Base-by-base conservation (phyloP, 2,888 invertebrate species). In the Clunio marinus region DNA sequence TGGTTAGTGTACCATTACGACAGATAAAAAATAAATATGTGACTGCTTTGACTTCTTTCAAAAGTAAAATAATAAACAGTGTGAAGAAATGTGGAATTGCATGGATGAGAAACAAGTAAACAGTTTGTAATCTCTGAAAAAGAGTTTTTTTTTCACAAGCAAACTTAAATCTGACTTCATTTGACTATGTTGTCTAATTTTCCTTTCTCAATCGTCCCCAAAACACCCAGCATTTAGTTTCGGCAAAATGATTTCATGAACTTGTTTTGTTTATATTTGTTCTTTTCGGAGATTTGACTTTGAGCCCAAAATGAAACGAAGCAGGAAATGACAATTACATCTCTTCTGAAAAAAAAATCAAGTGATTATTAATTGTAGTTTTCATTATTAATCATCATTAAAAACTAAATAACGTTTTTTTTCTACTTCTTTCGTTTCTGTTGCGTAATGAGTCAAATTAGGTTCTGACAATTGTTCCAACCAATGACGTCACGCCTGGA, bases 291-390 rank as follows among this genome's bases (percentile, higher is more conserved):
- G n/a, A 13, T 57, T 57, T 57, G 27, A 57, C 27, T 57, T 57
- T 27, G 57, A 57, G 57, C 57, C 13, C 57, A 35, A 58, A 17
- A 32, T 63, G 46, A 27, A 63, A 27, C 46, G 22, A 45, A 46
- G 45, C 63, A 63, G 63, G 63, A 63, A 63, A 63, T 63, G 63
- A 63, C 63, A 63, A 63, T 63, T 63, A 63, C 63, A 63, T n/a
- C 25, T 63, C 60, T 41, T 22, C 60, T 24, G n/a, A 28, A 59
- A 59, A 35, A 60, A 41, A 35, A 63, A 63, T 63, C 63, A 37
- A 63, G 63, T 63, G 63, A 63, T 63, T 63, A 63, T 63, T 63
- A 63, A 63, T 63, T 63, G 63, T 60, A 37, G 37, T 32, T 60
- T 5, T 45, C 15, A 63, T 63, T 45, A 63, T 63, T 63, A 63